These are phyloP conservation scores for Achatina immaculata DNA, from an alignment of 1,140 invertebrate genomes.

Conservation along the genomic window DNA sequence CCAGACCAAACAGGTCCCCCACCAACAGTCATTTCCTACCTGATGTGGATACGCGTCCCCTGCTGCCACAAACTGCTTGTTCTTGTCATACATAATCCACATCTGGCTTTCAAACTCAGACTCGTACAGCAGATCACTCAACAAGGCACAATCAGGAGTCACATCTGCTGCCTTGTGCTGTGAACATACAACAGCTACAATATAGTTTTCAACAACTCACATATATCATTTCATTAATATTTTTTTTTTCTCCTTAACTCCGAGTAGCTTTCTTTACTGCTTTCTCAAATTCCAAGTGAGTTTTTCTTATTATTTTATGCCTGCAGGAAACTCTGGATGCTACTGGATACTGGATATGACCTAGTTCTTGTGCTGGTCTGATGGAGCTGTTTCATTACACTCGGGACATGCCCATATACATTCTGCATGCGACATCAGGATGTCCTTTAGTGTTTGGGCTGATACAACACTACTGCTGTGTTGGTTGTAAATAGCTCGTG, in stretches of 20 bases:
- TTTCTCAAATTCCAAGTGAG: too few relatives aligned
- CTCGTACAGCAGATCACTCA: slow-evolving; percentile 92
- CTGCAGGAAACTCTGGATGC: slow-evolving; percentile 2
- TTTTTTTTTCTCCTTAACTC: neutral
- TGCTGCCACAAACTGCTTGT: slow-evolving; percentile 86
- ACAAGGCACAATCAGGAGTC: slow-evolving; percentile 81
- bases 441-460: too few relatives aligned
- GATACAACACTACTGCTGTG: too few relatives aligned
- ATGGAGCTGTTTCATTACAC: too few relatives aligned
- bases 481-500: too few relatives aligned
- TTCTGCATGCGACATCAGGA: too few relatives aligned
- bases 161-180: slow-evolving; percentile 84
- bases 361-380: too few relatives aligned
- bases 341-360: too few relatives aligned
- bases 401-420: too few relatives aligned
- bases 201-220: neutral
- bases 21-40: slow-evolving; percentile 77
- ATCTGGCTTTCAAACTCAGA: slow-evolving; percentile 94
- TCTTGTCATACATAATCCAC: slow-evolving; percentile 95
- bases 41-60: slow-evolving; percentile 92
- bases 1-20: too few relatives aligned
- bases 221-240: neutral
- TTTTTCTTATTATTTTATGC: neutral
- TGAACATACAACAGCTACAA: neutral
- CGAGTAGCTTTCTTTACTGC: neutral